Evolutionary conservation across 2,113 vertebrate species (phyloP).

Genomic region (Maccullochella peelii): DNA sequence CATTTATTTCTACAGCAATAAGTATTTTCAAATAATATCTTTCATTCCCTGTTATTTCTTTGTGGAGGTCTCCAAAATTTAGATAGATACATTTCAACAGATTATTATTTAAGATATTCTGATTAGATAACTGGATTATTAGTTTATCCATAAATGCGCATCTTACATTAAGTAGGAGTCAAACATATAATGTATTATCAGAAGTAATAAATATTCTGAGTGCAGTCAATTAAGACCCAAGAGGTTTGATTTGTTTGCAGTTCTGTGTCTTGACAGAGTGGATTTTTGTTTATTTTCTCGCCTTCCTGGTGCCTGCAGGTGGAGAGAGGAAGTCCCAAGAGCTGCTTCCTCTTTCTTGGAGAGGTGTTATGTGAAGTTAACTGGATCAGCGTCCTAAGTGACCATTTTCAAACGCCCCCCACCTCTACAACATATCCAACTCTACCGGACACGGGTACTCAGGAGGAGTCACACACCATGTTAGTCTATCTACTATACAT

Average conservation of each 20-base stretch:
- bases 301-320: constrained; percentile 82
- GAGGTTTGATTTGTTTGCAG: not conserved
- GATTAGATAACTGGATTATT: not conserved
- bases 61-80: not conserved
- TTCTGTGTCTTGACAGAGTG: not conserved
- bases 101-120: not conserved
- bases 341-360: constrained; percentile 96
- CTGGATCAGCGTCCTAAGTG: constrained; percentile 94
- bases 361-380: constrained; percentile 94
- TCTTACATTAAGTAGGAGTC: not conserved
- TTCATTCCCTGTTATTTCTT: too few species aligned
- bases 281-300: not conserved
- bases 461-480: constrained; percentile 84
- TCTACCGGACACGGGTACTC: constrained; percentile 24
- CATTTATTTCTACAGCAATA: too few species aligned
- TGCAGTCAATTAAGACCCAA: not conserved
- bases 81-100: not conserved
- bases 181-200: not conserved
- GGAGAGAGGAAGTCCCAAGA: constrained; percentile 97
- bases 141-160: not conserved
- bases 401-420: constrained; percentile 87
- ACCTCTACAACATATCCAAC: constrained; percentile 76
- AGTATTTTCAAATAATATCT: too few species aligned
- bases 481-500: constrained; percentile 94
- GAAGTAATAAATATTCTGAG: not conserved